Conservation (phyloP, 2,888 invertebrate genomes). For the Saturnia pavonia region DNA sequence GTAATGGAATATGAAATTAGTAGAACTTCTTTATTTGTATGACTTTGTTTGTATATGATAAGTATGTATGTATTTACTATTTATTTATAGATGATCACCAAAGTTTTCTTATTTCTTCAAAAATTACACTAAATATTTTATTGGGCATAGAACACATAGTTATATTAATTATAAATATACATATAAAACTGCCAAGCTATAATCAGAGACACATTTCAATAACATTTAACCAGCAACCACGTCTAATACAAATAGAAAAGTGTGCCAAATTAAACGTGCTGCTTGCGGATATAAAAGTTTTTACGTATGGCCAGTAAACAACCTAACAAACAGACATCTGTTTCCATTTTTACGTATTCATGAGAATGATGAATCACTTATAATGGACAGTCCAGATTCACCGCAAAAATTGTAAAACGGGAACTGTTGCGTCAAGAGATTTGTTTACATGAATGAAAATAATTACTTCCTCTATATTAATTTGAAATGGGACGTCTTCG, state of each 20-base stretch:
- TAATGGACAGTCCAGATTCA: conserved; percentile 15
- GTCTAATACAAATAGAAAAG: conserved; percentile 11
- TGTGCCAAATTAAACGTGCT: conserved; percentile 20
- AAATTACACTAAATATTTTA: neutral
- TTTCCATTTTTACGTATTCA: conserved; percentile 19
- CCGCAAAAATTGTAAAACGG: conserved; percentile 13
- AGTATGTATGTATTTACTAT: neutral
- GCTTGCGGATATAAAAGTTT: conserved; percentile 8
- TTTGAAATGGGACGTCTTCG: neutral
- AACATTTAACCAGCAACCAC: conserved; percentile 3
- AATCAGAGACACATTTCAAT: neutral
- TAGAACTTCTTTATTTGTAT: conserved; percentile 7
- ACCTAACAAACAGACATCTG: conserved; percentile 8
- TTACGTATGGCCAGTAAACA: conserved; percentile 15
- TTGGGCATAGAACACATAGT: neutral
- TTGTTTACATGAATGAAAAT: conserved; percentile 7
- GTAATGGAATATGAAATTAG: conserved; percentile 15
- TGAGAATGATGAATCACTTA: conserved; percentile 12
- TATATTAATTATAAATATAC: neutral
- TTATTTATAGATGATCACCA: neutral
- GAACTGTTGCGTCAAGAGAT: conserved; percentile 11
- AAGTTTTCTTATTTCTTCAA: neutral
- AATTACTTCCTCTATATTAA: conserved; percentile 13
- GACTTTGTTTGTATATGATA: neutral
- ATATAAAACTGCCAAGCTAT: neutral